Base-by-base conservation (phyloP, 2,113 vertebrate genomes). In the Chascanopsetta lugubris region DNA sequence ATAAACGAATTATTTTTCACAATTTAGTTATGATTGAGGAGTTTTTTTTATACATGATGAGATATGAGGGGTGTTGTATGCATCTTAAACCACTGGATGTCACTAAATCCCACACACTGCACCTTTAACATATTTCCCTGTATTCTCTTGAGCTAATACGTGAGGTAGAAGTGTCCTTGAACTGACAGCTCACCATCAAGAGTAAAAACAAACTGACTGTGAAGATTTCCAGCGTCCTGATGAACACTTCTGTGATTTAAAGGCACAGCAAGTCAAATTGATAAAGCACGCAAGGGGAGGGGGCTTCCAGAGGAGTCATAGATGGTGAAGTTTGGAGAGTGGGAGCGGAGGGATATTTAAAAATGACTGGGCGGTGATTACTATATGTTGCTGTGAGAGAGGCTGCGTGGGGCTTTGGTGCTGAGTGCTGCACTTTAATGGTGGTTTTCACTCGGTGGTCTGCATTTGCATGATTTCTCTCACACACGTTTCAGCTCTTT, bases 341-440 rank as follows among this genome's bases (percentile, higher is more conserved):
- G 38, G 50, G 38, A 45, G 29, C 11, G n/a, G 51, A 3, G 13
- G 21, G 47, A 63, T 56, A 46, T 75, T 24, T 34, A 53, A 79
- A 50, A 73, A 50, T 18, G 10, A 69, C 29, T 18, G 8, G 8
- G 8, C 63, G 68, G 22, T 63, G 12, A 71, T 57, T 57, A 71
- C 54, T 57, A 57, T 22, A 42, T 60, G 56, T 66, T 42, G 32
- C 17, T 56, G 18, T 65, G 6, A 46, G 10, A 22, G 11, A 8
- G 8, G 48, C 46, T 42, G 57, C 25, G 45, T 22, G 6, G 2
- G 24, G 21, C n/a, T 81, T 67, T 69, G 55, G 43, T 25, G 25
- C 43, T 6, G 3, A 6, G 1, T 42, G 5, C 49, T 76, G 40
- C 32, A 29, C 60, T 76, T 21, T 42, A n/a, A n/a, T 77, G 60